A percentile compares a stretch with the other conserved stretches of the same genome.
Evolutionary conservation across 2,113 vertebrate genomes (phyloP).

Genomic region (Scopus umbretta): DNA sequence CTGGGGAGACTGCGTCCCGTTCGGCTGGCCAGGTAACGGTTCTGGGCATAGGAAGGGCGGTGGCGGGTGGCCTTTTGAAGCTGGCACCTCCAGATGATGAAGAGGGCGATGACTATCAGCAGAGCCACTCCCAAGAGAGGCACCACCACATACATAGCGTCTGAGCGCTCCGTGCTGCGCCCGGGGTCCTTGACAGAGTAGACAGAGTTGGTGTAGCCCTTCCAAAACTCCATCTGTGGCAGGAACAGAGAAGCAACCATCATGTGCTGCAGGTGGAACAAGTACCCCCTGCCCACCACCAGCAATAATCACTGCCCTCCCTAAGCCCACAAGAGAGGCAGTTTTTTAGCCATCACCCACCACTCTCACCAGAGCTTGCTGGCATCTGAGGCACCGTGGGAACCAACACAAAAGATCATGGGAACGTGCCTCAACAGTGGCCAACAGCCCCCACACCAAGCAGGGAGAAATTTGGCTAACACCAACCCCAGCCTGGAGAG

Average conservation of each 20-base stretch:
- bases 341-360: neutral
- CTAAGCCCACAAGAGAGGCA: neutral
- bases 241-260: neutral
- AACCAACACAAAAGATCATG: neutral
- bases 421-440: neutral
- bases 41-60: slow-evolving; percentile 83
- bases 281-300: neutral
- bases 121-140: slow-evolving; percentile 86
- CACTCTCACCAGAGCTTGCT: neutral
- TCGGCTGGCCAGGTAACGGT: slow-evolving; percentile 81
- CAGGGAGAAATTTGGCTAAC: neutral
- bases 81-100: slow-evolving; percentile 92
- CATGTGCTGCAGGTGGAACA: neutral
- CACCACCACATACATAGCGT: slow-evolving; percentile 84
- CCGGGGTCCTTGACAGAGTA: slow-evolving; percentile 80
- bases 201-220: slow-evolving; percentile 73
- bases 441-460: neutral
- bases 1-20: slow-evolving; percentile 80
- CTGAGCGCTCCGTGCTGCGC: slow-evolving; percentile 69
- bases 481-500: neutral
- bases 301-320: neutral
- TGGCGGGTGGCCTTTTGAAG: slow-evolving; percentile 86
- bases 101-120: slow-evolving; percentile 86
- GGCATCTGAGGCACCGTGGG: accelerated
- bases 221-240: slow-evolving; percentile 89